A percentile compares a stretch with the other conserved stretches of the same genome.
phyloP scores from a whole-genome alignment of 2,888 invertebrate genomes.

The Ichneumoninae sp. region DNA sequence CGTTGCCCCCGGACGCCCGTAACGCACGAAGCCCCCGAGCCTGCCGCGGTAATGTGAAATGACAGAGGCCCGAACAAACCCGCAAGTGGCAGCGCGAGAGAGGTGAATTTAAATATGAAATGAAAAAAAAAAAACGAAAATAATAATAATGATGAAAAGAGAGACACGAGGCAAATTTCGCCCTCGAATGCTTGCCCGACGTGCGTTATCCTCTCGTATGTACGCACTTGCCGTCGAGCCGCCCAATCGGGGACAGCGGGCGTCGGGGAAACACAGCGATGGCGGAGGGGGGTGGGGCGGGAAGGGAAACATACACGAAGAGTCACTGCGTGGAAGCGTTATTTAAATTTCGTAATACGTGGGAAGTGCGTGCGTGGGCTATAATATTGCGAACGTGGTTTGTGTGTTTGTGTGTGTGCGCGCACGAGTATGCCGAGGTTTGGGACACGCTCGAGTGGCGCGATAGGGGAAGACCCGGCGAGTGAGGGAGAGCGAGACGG shows the following conservation, averaged over 20 bases:
- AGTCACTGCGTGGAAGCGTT: slow-evolving; percentile 52
- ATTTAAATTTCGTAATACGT: slow-evolving; percentile 67
- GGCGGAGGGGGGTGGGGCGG: slow-evolving; percentile 11
- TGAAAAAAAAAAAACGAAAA: slow-evolving; percentile 29
- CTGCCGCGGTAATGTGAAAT: slow-evolving; percentile 1
- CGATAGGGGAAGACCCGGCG: slow-evolving; percentile 30
- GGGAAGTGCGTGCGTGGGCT: slow-evolving; percentile 62
- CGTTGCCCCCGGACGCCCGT: slow-evolving; percentile 42
- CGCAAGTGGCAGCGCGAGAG: slow-evolving; percentile 8
- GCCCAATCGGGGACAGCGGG: slow-evolving; percentile 58
- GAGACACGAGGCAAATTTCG: slow-evolving; percentile 57
- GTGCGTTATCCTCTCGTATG: slow-evolving; percentile 4
- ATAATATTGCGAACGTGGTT: slow-evolving; percentile 24
- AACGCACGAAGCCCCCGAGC: slow-evolving; percentile 36
- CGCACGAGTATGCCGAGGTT: slow-evolving; percentile 45
- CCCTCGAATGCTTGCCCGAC: slow-evolving; percentile 31
- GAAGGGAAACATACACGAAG: background rate
- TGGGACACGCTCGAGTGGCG: slow-evolving; percentile 58
- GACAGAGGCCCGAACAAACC: slow-evolving; percentile 10
- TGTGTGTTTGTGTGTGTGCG: slow-evolving; percentile 22
- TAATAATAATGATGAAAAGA: slow-evolving; percentile 17
- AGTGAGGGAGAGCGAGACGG: slow-evolving; percentile 23
- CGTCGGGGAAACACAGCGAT: slow-evolving; percentile 28
- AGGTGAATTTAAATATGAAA: slow-evolving; percentile 41
- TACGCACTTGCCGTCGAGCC: slow-evolving; percentile 65